Evolutionary conservation across 2,113 vertebrate species (phyloP).

Genomic region (Arothron firmamentum): DNA sequence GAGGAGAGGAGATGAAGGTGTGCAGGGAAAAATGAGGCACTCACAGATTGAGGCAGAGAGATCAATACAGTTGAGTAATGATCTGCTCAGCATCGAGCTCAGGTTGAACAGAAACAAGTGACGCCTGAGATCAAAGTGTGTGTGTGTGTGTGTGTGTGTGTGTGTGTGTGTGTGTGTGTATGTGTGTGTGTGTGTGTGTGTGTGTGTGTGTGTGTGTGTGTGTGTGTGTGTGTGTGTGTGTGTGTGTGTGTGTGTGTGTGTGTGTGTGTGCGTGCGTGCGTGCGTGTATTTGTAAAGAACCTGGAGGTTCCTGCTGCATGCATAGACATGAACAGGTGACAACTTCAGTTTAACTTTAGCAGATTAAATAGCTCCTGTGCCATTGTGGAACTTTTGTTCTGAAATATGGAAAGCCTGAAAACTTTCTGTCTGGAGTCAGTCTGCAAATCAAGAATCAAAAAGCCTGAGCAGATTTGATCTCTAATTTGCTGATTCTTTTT

Average conservation of each 20-base stretch:
- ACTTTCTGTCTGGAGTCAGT: too few relatives aligned
- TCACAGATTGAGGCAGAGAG: conserved; percentile 13
- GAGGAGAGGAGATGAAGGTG: conserved; percentile 15
- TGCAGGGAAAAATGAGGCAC: conserved; percentile 4
- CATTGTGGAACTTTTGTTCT: too few relatives aligned
- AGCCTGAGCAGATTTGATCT: too few relatives aligned
- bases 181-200: too few relatives aligned
- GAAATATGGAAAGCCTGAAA: too few relatives aligned
- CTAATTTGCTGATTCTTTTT: too few relatives aligned
- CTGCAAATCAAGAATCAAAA: too few relatives aligned
- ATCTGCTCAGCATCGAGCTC: conserved; percentile 29
- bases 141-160: too few relatives aligned
- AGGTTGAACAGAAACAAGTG: conserved; percentile 22
- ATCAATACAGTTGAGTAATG: conserved; percentile 42
- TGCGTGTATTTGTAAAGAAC: background rate
- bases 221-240: conserved; percentile 1
- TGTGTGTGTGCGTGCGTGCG: too few relatives aligned
- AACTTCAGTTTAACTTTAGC: background rate
- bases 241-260: too few relatives aligned
- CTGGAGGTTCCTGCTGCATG: background rate
- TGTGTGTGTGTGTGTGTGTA: too few relatives aligned
- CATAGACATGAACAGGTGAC: background rate
- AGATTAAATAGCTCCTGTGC: too few relatives aligned
- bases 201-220: background rate
- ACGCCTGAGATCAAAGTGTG: conserved; percentile 29